phyloP scores from a whole-genome alignment of 1,140 invertebrate genomes.

The Apis mellifera region Amel_HAv3.1 CM009941.2:455001-455500 shows the following conservation, averaged over 20 bases:
- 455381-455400: neutral
- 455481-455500: slow-evolving; percentile 46
- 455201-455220: neutral
- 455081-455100: slow-evolving; percentile 84
- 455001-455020: slow-evolving; percentile 84
- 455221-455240: slow-evolving; percentile 9
- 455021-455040: slow-evolving; percentile 79
- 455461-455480: slow-evolving; percentile 48
- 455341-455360: slow-evolving; percentile 24
- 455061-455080: slow-evolving; percentile 82
- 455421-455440: slow-evolving; percentile 53
- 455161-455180: slow-evolving; percentile 20
- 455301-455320: slow-evolving; percentile 5
- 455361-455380: slow-evolving; percentile 5
- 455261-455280: no score
- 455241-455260: no score
- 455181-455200: slow-evolving; percentile 47
- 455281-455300: slow-evolving; percentile 5
- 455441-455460: slow-evolving; percentile 50
- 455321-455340: neutral
- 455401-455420: slow-evolving; percentile 57
- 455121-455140: slow-evolving; percentile 75
- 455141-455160: slow-evolving; percentile 73
- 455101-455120: slow-evolving; percentile 71
- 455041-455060: slow-evolving; percentile 80